phyloP scores from a whole-genome alignment of 2,113 vertebrate species.

The Chionomys nivalis region DNA sequence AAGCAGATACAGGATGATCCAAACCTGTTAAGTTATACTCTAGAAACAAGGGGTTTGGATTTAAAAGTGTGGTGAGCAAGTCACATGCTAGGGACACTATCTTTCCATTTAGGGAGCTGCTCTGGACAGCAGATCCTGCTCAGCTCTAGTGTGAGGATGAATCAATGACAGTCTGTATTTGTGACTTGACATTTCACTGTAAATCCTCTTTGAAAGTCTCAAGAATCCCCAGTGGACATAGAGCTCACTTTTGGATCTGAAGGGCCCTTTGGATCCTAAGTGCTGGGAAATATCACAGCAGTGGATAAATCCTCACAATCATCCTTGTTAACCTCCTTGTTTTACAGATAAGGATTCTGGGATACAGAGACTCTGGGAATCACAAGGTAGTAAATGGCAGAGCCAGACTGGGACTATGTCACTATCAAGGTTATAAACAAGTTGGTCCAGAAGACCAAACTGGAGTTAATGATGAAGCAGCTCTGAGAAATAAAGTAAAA shows the following conservation, averaged over 20 bases:
- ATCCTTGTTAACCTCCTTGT: not conserved
- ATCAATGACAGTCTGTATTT: not conserved
- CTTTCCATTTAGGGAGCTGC: not conserved
- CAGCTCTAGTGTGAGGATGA: not conserved
- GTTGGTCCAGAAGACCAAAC: not conserved
- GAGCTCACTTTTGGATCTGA: not conserved
- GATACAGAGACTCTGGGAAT: not conserved
- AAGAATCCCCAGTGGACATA: not conserved
- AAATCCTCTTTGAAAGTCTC: not conserved
- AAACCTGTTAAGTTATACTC: not conserved
- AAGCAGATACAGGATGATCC: not conserved
- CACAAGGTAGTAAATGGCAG: not conserved
- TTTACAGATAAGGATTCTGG: not conserved
- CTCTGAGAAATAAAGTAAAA: constrained; percentile 25
- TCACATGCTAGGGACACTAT: not conserved
- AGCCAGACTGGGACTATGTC: not conserved
- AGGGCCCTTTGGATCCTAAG: not conserved
- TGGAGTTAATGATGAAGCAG: not conserved
- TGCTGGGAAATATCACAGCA: not conserved
- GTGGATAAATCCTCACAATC: not conserved
- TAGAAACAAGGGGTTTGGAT: not conserved
- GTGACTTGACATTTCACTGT: not conserved
- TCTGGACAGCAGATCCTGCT: not conserved
- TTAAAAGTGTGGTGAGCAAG: not conserved
- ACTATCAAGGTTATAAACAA: not conserved